Evolutionary conservation across 2,797 vertebrate genomes (phyloP), one percentile per base, ranked within the genome.

Genomic region (Atherinosoma microstoma): DNA sequence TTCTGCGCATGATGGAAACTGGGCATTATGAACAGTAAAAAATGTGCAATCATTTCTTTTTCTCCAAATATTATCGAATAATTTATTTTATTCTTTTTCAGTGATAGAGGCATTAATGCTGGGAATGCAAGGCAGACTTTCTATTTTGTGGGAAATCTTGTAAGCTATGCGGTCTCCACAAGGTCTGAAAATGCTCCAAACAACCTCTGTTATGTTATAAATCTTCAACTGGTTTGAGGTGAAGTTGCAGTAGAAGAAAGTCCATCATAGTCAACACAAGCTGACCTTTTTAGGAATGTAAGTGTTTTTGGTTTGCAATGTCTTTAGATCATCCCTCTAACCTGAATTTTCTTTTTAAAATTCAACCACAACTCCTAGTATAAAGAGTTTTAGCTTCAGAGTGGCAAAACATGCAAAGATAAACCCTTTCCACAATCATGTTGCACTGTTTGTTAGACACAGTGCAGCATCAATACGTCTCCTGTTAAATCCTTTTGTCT

Each of bases 21-120:
- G 73, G 54, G 51, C 69, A 61, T 80, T 67, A 45, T 60, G 49
- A 81, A 83, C 75, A 75, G 77, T 86, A 80, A 24, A 89, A 85
- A 24, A 2, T 16, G 67, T 10, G 24, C 67, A 51, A 22, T 53
- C 73, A 87, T 81, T 77, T 86, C 83, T 88, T 70, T 53, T 57
- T 34, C 24, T 27, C 8, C 24, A 20, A 20, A 29, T 8, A 32
- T 57, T 45, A 51, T 42, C 22, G 49, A 2, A 9, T 9, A 10
- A n/a, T 49, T 49, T 54, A 27, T 27, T 27, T 6, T 11, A 27
- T 27, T 27, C 5, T 27, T 2, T 54, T 11, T 42, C 16, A 18
- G 40, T 42, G 40, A 42, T 42, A 2, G 40, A 42, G 3, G 51
- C 4, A 54, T 54, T 49, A 8, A n/a, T n/a, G 47, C 7, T 49